Evolutionary conservation across 1,140 invertebrate genomes (phyloP).

Genomic region (Reticulitermes speratus): DNA sequence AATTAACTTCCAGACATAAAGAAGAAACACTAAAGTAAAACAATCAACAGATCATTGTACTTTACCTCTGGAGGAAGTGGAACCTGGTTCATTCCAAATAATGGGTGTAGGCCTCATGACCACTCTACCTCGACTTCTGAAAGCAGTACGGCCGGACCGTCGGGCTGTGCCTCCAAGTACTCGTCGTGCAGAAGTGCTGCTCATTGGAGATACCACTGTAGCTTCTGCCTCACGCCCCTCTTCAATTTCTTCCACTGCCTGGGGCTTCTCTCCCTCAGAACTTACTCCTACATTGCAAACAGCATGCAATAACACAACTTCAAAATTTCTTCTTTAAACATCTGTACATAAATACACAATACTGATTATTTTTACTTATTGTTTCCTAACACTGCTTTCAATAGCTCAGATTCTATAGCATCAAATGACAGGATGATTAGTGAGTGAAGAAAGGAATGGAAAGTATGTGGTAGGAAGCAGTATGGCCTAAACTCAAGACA

Average conservation of each 20-base stretch:
- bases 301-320: neutral
- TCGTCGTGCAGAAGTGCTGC: constrained; percentile 47
- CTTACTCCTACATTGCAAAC: constrained; percentile 47
- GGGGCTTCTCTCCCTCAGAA: constrained; percentile 61
- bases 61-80: constrained; percentile 28
- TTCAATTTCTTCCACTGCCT: constrained; percentile 50
- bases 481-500: too few species aligned
- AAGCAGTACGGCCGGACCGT: constrained; percentile 25
- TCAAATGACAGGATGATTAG: too few species aligned
- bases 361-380: too few species aligned
- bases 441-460: too few species aligned
- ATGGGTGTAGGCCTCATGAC: constrained; percentile 38
- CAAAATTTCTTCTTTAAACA: too few species aligned
- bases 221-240: constrained; percentile 68
- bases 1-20: neutral
- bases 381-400: too few species aligned
- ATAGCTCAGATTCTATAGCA: too few species aligned
- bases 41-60: neutral
- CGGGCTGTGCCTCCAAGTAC: constrained; percentile 37
- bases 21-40: neutral
- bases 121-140: constrained; percentile 28
- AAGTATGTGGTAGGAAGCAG: too few species aligned
- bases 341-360: too few species aligned
- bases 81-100: constrained; percentile 37
- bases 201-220: constrained; percentile 58